These are phyloP conservation scores for Myotis davidii DNA, from an alignment of 2,113 vertebrate genomes.

Conservation along the genomic window DNA sequence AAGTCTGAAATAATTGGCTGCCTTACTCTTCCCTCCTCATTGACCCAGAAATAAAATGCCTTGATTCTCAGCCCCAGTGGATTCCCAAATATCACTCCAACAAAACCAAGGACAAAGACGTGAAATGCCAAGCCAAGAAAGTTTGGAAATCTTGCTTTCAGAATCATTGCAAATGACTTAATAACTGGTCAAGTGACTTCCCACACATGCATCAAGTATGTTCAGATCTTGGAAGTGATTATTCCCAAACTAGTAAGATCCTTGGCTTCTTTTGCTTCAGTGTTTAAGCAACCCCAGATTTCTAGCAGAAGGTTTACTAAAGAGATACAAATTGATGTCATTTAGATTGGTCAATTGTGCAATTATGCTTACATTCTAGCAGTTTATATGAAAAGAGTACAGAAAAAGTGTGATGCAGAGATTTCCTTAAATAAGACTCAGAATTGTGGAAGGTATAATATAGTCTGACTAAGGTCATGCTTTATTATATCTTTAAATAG, in stretches of 20 bases:
- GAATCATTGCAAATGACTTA: neutral
- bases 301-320: neutral
- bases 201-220: neutral
- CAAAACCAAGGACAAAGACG: neutral
- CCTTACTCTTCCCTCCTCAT: neutral
- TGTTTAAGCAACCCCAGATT: neutral
- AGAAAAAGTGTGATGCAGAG: neutral
- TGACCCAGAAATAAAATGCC: neutral
- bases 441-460: neutral
- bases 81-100: neutral
- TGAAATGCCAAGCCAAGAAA: neutral
- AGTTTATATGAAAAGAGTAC: neutral
- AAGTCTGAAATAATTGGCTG: neutral
- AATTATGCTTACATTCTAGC: neutral
- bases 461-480: neutral
- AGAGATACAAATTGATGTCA: neutral
- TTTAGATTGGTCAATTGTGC: neutral
- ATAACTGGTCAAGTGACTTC: neutral
- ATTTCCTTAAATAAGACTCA: neutral
- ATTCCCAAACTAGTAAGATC: neutral
- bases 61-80: neutral
- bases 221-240: neutral
- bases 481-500: neutral
- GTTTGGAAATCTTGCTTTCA: neutral
- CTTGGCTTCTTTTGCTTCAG: neutral